These are phyloP conservation scores for Sphaerodactylus townsendi DNA, from an alignment of 2,113 vertebrate species.

Conservation along the genomic window DNA sequence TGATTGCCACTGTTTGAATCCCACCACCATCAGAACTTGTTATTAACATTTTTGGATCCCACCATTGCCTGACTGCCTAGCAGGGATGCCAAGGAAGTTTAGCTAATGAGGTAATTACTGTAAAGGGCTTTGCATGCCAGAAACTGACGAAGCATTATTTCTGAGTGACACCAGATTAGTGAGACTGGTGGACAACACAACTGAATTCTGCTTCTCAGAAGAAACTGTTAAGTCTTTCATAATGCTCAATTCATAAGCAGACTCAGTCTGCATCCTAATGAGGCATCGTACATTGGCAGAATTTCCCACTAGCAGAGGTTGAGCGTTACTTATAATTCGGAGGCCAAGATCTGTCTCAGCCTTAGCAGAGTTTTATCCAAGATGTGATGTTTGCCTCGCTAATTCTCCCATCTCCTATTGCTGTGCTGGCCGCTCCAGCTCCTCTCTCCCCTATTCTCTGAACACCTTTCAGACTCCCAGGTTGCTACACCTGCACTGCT, in stretches of 20 bases:
- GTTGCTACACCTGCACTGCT: not conserved
- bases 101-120: not conserved
- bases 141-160: constrained; percentile 1
- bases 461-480: not conserved
- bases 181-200: not conserved
- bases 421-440: not conserved
- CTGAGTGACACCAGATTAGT: not conserved
- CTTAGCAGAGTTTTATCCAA: not conserved
- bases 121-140: not conserved
- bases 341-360: not conserved
- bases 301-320: not conserved
- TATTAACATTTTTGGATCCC: too few relatives aligned
- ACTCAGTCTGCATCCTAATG: not conserved
- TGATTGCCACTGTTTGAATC: too few relatives aligned
- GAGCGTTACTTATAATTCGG: not conserved
- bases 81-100: not conserved
- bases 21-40: too few relatives aligned
- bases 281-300: not conserved
- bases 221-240: not conserved
- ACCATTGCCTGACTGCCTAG: too few relatives aligned
- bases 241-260: not conserved
- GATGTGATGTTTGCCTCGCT: not conserved
- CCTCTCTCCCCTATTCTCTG: not conserved
- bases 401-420: not conserved
- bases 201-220: not conserved